Evolutionary conservation across 2,113 vertebrate species (phyloP).

Genomic region (Daphoenositta chrysoptera): DNA sequence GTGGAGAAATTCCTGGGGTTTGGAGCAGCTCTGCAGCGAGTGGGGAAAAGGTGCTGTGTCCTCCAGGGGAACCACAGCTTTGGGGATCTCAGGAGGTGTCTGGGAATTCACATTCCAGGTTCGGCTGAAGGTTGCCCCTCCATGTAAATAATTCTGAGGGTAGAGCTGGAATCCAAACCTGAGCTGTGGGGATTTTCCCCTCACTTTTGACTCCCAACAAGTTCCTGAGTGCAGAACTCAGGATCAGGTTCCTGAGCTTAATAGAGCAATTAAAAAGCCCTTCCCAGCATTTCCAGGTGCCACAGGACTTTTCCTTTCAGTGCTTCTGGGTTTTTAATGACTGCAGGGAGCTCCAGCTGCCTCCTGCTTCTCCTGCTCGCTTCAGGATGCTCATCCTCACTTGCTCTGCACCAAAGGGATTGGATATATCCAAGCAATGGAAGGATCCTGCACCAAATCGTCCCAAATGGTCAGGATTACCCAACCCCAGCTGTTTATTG

Average conservation of each 20-base stretch:
- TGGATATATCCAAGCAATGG: background rate
- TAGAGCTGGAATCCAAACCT: background rate
- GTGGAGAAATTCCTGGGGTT: rapidly evolving
- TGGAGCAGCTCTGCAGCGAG: background rate
- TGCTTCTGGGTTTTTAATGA: background rate
- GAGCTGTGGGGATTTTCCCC: background rate
- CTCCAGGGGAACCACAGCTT: rapidly evolving
- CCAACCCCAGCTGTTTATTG: background rate
- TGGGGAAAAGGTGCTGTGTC: background rate
- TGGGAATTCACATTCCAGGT: background rate
- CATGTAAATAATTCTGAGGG: rapidly evolving
- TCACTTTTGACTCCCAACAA: background rate
- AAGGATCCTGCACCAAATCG: background rate
- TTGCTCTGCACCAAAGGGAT: background rate
- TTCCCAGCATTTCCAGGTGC: background rate
- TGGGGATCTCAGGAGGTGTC: background rate
- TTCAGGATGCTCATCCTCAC: background rate
- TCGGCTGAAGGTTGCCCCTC: background rate
- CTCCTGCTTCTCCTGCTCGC: background rate
- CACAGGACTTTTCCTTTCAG: background rate
- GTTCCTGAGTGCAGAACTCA: background rate
- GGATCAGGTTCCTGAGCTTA: background rate
- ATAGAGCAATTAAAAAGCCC: background rate
- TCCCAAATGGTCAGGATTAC: background rate
- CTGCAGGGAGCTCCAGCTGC: background rate